Percentiles rank a stretch among this genome's conserved stretches.
Evolutionary conservation across 2,113 vertebrate species (phyloP).

Genomic region (Gymnorhina tibicen): DNA sequence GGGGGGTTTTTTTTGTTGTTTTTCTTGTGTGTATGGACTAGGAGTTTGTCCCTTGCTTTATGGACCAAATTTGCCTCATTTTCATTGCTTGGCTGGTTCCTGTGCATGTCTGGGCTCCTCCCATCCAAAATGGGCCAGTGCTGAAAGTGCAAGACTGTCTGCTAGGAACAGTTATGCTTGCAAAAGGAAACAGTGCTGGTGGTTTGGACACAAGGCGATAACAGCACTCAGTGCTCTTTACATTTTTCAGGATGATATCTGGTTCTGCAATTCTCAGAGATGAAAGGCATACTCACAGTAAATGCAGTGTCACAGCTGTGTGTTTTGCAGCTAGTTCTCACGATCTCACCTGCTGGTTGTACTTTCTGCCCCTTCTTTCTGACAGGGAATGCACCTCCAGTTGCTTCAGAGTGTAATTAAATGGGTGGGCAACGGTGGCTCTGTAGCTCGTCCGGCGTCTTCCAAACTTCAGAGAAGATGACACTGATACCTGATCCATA

Average conservation of each 20-base stretch:
- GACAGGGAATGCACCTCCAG: conserved; percentile 67
- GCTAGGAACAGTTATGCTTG: neutral
- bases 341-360: conserved; percentile 71
- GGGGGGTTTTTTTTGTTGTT: neutral
- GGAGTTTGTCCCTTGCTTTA: neutral
- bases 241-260: neutral
- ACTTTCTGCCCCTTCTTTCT: conserved; percentile 42
- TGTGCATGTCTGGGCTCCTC: neutral
- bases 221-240: neutral
- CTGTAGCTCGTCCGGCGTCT: conserved; percentile 53
- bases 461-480: conserved; percentile 68
- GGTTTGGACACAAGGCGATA: neutral
- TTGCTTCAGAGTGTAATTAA: conserved; percentile 66
- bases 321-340: neutral
- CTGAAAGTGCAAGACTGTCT: neutral
- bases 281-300: neutral
- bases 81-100: neutral
- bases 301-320: neutral
- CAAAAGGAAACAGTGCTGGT: neutral
- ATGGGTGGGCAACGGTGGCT: conserved; percentile 71
- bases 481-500: conserved; percentile 54
- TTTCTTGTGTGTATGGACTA: neutral
- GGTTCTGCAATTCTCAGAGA: neutral
- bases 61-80: neutral
- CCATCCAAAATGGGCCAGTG: neutral